Conservation (phyloP, 1,140 invertebrate species). For the Lamellibrachia luymesi region DNA sequence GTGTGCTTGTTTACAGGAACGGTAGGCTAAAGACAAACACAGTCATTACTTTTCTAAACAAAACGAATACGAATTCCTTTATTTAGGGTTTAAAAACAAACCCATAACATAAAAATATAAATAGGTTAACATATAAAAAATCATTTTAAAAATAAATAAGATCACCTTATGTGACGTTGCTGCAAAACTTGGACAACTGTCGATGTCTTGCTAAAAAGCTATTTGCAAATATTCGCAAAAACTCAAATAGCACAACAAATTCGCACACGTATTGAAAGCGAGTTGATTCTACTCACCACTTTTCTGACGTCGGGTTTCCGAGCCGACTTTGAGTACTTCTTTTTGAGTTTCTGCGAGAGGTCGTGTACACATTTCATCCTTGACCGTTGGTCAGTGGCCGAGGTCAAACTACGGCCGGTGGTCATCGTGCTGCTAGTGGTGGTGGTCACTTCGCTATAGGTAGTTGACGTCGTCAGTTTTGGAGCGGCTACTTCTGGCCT, state of each 20-base stretch:
- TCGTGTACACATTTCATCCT: constrained; percentile 44
- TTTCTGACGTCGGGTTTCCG: constrained; percentile 6
- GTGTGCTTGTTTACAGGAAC: background rate
- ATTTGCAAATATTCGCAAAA: background rate
- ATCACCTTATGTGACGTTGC: too few relatives aligned
- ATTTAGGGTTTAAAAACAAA: too few relatives aligned
- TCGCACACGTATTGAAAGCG: background rate
- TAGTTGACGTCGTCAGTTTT: constrained; percentile 19
- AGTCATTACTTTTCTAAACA: background rate
- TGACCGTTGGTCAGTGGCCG: background rate
- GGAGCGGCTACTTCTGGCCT: constrained; percentile 15
- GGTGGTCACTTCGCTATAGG: background rate
- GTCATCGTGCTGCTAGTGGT: constrained; percentile 19
- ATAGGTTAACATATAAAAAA: background rate
- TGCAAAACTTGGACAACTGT: background rate
- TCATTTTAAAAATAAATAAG: background rate
- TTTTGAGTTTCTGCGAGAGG: constrained; percentile 43
- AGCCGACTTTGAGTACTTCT: constrained; percentile 43
- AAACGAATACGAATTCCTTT: background rate
- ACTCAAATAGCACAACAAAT: background rate
- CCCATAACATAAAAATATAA: background rate
- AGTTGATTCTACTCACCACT: background rate
- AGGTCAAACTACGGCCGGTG: background rate
- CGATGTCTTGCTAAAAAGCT: background rate
- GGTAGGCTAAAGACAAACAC: background rate